Evolutionary conservation across 2,797 vertebrate genomes (phyloP), one percentile per base, ranked within the genome.

Genomic region (Arrhamphus sclerolepis): DNA sequence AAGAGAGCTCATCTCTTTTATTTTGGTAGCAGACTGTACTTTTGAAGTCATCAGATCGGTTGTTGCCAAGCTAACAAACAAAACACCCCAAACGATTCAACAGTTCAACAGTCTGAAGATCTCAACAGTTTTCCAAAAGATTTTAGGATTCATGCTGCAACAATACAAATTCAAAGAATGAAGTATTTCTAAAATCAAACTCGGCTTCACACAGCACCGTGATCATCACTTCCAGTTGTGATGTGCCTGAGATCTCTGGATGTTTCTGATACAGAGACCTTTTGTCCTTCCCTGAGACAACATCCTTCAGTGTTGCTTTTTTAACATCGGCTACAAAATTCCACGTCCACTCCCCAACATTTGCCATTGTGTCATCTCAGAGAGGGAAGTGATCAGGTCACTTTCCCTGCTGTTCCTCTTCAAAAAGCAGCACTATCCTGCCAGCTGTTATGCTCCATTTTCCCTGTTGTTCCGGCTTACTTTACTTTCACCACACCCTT

Each of bases 281-380:
- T 61, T 44, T 52, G 38, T 63, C 66, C 8, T 51, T 71, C 46
- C 31, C 22, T 39, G 38, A 29, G 41, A 20, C 24, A 55, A 58
- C 44, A 22, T 66, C 46, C 50, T 51, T 48, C 48, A 2, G 28
- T 46, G 24, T 49, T 75, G 75, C 75, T 76, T 73, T 79, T 60
- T 57, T 75, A 79, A 83, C 80, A 79, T 47, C 13, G 3, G 7
- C 22, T 58, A 51, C 1, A 5, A 66, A 72, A 34, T 11, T 10
- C 31, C 11, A 10, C 31, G 10, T 34, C 31, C 31, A 34, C 8
- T 34, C 31, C 11, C 31, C 7, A 34, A 68, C 62, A 66, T 72
- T 56, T 72, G 56, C 69, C 41, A 61, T 56, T 77, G 62, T 74
- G 64, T 84, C 72, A 78, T 68, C 56, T 72, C 40, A 20, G 46